These are phyloP conservation scores for Galagoides demidoff DNA, from an alignment of 2,797 vertebrate genomes.

Conservation along the genomic window DNA sequence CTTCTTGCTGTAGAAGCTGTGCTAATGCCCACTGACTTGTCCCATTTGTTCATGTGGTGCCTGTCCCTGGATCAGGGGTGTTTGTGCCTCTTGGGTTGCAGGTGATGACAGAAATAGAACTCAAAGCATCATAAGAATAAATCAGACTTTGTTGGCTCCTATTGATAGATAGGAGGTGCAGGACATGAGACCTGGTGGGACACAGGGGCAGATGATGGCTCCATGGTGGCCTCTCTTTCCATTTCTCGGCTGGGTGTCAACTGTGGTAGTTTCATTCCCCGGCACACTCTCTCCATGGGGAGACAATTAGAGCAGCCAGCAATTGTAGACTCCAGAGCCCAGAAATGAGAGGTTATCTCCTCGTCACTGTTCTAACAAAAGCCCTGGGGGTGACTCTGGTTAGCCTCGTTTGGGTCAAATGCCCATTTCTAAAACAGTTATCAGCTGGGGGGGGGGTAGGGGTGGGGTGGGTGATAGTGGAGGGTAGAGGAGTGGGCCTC, in stretches of 20 bases:
- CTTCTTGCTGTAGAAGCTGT: not conserved
- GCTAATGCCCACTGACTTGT: not conserved
- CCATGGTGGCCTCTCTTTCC: not conserved
- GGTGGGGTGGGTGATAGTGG: not conserved
- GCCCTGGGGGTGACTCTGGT: slow-evolving; percentile 43
- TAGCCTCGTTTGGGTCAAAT: slow-evolving; percentile 64
- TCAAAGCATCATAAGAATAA: not conserved
- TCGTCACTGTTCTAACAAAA: slow-evolving; percentile 56
- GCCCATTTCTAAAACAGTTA: slow-evolving; percentile 57
- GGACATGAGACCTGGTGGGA: not conserved
- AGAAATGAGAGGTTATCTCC: slow-evolving; percentile 65
- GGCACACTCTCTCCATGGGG: slow-evolving; percentile 31
- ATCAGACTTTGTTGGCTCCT: not conserved
- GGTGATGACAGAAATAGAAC: not conserved
- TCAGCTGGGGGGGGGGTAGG: not conserved
- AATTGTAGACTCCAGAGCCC: slow-evolving; percentile 18
- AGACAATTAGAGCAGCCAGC: slow-evolving; percentile 67
- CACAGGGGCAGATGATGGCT: slow-evolving; percentile 33
- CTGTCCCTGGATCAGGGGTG: not conserved
- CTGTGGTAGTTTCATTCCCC: slow-evolving; percentile 40
- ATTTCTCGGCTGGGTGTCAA: not conserved
- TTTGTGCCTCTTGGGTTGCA: not conserved
- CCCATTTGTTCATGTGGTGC: not conserved
- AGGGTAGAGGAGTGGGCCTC: not conserved
- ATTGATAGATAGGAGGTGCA: not conserved